Evolutionary conservation across 1,140 invertebrate genomes (phyloP), one percentile per base, ranked within the genome.

Genomic region (Gonatopus flavifemur): DNA sequence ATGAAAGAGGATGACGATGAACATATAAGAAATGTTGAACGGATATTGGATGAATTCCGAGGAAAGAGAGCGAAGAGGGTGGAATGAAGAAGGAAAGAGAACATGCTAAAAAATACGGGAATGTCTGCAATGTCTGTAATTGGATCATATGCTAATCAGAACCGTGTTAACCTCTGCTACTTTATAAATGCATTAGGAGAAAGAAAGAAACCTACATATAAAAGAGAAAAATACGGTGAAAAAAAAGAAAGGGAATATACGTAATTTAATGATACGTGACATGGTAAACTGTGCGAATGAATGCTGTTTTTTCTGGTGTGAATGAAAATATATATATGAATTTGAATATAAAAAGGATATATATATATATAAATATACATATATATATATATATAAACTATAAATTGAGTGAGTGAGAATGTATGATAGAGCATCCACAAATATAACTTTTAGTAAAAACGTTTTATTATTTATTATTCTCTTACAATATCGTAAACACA

Each of bases 121-220:
- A n/a, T n/a, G n/a, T n/a, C n/a, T n/a, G n/a, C n/a, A n/a, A n/a
- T n/a, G n/a, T n/a, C n/a, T n/a, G 55, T 64, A 69, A 74, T 64
- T 77, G 66, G 69, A 76, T 72, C 71, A 69, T 69, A 74, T 74
- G 72, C 70, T 77, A 77, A 77, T 76, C 75, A 74, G 75, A 76
- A 77, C 74, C 75, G 70, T 74, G 73, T 76, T 76, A 75, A 77
- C 75, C 75, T 77, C 73, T 69, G 68, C 75, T 77, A 75, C 68
- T 65, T 76, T 76, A 65, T 76, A 72, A 76, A 71, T 74, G 49
- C 69, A 73, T 65, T 71, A 67, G n/a, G n/a, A n/a, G n/a, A n/a
- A n/a, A n/a, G n/a, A n/a, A n/a, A n/a, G n/a, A 74, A 74, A 61
- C 56, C 66, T 67, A 66, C 58, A 57, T 62, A 49, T 21, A 33